Evolutionary conservation across 2,797 vertebrate species (phyloP).

Genomic region (Rhyacichthys aspro): DNA sequence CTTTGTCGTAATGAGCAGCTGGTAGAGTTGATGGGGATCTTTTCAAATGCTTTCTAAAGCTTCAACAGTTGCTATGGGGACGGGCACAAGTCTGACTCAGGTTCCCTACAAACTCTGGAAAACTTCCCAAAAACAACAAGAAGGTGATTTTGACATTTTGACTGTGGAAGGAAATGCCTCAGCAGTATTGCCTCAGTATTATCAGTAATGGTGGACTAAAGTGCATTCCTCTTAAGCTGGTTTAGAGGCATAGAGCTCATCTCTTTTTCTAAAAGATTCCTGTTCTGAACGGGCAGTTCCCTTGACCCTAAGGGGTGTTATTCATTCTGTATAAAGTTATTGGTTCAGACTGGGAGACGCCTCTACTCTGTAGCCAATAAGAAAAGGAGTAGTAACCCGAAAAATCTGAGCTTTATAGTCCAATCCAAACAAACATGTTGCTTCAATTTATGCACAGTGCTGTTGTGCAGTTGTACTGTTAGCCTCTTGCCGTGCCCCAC

Average conservation of each 20-base stretch:
- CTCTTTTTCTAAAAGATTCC: constrained; percentile 27
- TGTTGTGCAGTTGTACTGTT: constrained; percentile 11
- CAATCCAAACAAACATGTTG: constrained; percentile 45
- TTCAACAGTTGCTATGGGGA: constrained; percentile 21
- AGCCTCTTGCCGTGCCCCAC: constrained; percentile 23
- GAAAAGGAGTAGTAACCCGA: constrained; percentile 8
- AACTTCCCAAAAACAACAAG: background rate
- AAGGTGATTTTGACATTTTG: background rate
- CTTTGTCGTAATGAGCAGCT: constrained; percentile 58
- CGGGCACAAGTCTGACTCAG: constrained; percentile 7
- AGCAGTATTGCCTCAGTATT: constrained; percentile 20
- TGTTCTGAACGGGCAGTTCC: constrained; percentile 21
- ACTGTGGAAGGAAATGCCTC: background rate
- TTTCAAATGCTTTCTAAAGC: constrained; percentile 15
- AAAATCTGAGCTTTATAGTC: constrained; percentile 30
- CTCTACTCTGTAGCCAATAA: constrained; percentile 63
- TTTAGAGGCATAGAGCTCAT: constrained; percentile 38
- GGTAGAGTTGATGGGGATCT: constrained; percentile 26
- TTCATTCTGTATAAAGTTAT: constrained; percentile 31
- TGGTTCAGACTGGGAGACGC: constrained; percentile 65
- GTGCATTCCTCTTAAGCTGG: constrained; percentile 1
- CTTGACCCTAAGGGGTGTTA: constrained; percentile 52
- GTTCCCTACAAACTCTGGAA: constrained; percentile 14
- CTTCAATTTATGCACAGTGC: constrained; percentile 41
- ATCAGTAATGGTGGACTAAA: constrained; percentile 17